Evolutionary conservation across 2,797 vertebrate species (phyloP).

Genomic region (Percopsis omiscomaycus): DNA sequence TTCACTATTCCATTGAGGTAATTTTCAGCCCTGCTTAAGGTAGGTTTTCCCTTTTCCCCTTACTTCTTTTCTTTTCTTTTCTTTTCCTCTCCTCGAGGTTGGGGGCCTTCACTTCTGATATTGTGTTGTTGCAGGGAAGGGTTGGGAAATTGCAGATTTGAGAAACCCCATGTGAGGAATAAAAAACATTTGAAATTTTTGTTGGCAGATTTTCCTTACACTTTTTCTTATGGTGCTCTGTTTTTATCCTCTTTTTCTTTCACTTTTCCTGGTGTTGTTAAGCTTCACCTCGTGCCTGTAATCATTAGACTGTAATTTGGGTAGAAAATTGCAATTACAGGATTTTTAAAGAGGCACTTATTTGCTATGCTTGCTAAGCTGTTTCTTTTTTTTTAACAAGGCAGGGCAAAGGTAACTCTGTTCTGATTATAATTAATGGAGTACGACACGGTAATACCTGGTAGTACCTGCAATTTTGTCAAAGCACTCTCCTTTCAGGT

Average conservation of each 20-base stretch:
- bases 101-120: conserved; percentile 48
- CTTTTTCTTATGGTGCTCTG: conserved; percentile 9
- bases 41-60: conserved; percentile 7
- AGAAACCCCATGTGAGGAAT: conserved; percentile 26
- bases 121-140: conserved; percentile 18
- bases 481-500: conserved; percentile 23
- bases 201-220: conserved; percentile 16
- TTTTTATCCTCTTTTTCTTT: conserved; percentile 4
- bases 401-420: conserved; percentile 27
- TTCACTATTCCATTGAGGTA: conserved; percentile 41
- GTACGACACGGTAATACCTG: conserved; percentile 42
- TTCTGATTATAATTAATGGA: conserved; percentile 62
- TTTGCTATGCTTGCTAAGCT: conserved; percentile 51
- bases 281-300: conserved; percentile 57
- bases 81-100: conserved; percentile 34
- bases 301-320: conserved; percentile 68
- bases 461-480: conserved; percentile 47
- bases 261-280: conserved; percentile 48
- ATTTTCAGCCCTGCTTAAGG: conserved; percentile 42
- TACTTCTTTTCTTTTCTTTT: conserved; percentile 21
- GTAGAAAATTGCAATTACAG: conserved; percentile 69
- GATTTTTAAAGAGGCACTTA: conserved; percentile 42
- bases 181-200: conserved; percentile 25
- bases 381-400: conserved; percentile 50
- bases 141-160: conserved; percentile 7